A percentile compares a stretch with the other conserved stretches of the same genome.
phyloP scores from a whole-genome alignment of 1,140 invertebrate genomes.

The Trichogramma pretiosum region DNA sequence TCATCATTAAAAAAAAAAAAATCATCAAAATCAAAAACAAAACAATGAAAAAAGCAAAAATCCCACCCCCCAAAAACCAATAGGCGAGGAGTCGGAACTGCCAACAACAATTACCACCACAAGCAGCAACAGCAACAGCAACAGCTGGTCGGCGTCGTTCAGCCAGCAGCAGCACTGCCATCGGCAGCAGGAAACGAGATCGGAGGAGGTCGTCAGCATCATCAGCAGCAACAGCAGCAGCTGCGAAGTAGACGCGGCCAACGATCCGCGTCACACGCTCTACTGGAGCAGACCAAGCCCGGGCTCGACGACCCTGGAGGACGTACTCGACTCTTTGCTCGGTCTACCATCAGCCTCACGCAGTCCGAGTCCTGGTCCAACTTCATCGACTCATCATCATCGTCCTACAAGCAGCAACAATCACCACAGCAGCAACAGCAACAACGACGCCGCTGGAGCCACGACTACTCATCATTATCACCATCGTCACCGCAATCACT shows the following conservation, averaged over 20 bases:
- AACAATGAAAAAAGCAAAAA: too few species aligned
- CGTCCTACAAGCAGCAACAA: slow-evolving; percentile 15
- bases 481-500: slow-evolving; percentile 5
- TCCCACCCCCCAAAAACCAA: too few species aligned
- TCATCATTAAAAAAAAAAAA: too few species aligned
- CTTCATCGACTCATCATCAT: slow-evolving; percentile 47
- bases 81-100: not conserved
- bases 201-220: slow-evolving; percentile 24
- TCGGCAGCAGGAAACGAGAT: not conserved
- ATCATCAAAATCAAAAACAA: too few species aligned
- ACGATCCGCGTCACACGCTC: too few species aligned
- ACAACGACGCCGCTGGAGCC: slow-evolving; percentile 27
- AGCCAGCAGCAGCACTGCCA: slow-evolving; percentile 23
- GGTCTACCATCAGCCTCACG: slow-evolving; percentile 65
- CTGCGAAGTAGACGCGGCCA: too few species aligned
- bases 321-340: slow-evolving; percentile 83
- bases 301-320: slow-evolving; percentile 78
- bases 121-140: slow-evolving; percentile 11
- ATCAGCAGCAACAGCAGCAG: slow-evolving; percentile 37
- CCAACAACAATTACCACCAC: not conserved
- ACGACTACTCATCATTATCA: not conserved
- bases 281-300: slow-evolving; percentile 53
- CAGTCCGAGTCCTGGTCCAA: slow-evolving; percentile 56
- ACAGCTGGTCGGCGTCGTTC: slow-evolving; percentile 25
- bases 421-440: slow-evolving; percentile 46